phyloP scores from a whole-genome alignment of 2,888 invertebrate species.

The Proisotoma minuta region DNA sequence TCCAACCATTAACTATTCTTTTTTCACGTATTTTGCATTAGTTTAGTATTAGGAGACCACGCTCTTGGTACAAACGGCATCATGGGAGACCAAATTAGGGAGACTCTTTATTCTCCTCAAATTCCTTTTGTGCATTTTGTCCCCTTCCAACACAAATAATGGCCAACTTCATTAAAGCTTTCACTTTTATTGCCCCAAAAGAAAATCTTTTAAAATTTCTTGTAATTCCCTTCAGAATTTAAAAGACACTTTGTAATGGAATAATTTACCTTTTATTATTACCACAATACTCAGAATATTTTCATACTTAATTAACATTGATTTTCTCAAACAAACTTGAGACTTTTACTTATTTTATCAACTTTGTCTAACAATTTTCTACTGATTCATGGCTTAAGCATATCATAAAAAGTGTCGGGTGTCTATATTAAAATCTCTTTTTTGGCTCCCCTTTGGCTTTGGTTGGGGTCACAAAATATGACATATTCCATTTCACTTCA shows the following conservation, averaged over 20 bases:
- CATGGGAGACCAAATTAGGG: slow-evolving; percentile 7
- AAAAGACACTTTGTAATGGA: too few species aligned
- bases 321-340: too few species aligned
- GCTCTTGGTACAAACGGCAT: background rate
- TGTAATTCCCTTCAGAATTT: background rate
- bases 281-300: too few species aligned
- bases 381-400: too few species aligned
- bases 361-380: too few species aligned
- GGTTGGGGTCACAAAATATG: background rate
- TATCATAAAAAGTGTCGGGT: too few species aligned
- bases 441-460: background rate
- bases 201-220: background rate
- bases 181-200: background rate
- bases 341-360: too few species aligned
- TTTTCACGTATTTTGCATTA: background rate
- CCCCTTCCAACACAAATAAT: background rate
- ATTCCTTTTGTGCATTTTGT: slow-evolving; percentile 3
- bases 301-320: too few species aligned
- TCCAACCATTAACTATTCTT: background rate
- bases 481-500: background rate
- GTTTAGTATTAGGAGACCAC: background rate
- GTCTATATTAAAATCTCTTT: background rate
- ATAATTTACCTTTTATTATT: too few species aligned
- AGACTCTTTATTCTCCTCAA: background rate
- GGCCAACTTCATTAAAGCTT: background rate